A percentile compares a stretch with the other conserved stretches of the same genome.
Conservation (phyloP, 2,888 invertebrate species). For the Leucophenga montana region DNA sequence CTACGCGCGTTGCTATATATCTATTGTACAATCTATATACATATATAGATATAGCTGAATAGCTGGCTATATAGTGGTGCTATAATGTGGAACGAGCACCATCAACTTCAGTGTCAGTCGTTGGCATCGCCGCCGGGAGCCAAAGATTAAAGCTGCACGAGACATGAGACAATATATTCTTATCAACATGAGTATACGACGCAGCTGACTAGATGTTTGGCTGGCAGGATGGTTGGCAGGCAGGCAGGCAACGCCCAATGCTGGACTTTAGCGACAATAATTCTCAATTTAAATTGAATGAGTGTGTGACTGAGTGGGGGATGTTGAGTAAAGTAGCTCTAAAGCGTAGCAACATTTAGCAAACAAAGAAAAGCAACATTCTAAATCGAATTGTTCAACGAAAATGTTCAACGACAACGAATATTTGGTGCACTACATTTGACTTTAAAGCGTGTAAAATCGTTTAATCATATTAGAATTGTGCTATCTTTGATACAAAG, state of each 20-base stretch:
- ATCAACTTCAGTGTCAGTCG: slow-evolving; percentile 6
- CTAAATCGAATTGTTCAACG: neutral
- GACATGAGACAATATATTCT: slow-evolving; percentile 68
- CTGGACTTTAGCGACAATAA: slow-evolving; percentile 59
- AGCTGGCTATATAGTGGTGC: too few species aligned
- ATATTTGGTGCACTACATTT: neutral
- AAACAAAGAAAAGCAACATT: slow-evolving; percentile 39
- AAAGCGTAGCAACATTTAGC: slow-evolving; percentile 39
- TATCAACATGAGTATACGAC: slow-evolving; percentile 47
- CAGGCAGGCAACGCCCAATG: slow-evolving; percentile 3
- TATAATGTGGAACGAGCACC: neutral
- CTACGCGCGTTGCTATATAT: neutral
- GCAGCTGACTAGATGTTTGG: neutral
- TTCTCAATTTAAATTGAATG: slow-evolving; percentile 65
- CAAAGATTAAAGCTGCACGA: slow-evolving; percentile 59
- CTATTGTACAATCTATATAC: too few species aligned
- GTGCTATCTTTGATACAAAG: too few species aligned
- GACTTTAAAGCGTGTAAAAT: too few species aligned
- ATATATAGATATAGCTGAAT: too few species aligned
- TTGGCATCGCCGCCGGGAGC: neutral
- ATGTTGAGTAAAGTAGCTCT: slow-evolving; percentile 4
- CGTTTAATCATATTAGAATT: too few species aligned
- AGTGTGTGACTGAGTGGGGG: slow-evolving; percentile 18
- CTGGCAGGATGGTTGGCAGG: neutral
- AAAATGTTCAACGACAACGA: too few species aligned